Conservation (phyloP, 1,140 invertebrate genomes). For the Copidosoma floridanum region DNA sequence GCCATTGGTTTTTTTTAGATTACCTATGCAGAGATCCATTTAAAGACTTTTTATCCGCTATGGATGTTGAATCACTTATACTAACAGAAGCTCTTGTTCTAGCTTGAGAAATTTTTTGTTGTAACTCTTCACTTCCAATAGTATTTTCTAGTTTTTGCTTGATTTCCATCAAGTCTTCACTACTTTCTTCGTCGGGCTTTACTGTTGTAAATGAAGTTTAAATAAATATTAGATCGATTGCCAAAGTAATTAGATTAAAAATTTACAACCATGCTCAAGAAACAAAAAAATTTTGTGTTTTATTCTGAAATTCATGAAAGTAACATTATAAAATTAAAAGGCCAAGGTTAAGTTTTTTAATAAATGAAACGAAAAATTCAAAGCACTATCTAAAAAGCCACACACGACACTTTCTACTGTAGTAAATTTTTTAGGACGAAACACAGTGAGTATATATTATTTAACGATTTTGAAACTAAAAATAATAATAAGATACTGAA, state of each 20-base stretch:
- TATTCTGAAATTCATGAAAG: not conserved
- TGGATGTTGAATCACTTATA: conserved; percentile 62
- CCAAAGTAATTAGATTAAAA: conserved; percentile 4
- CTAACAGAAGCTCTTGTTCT: conserved; percentile 62
- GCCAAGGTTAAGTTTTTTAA: not conserved
- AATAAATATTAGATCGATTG: too few species aligned
- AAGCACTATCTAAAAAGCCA: conserved; percentile 12
- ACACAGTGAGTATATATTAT: conserved; percentile 5
- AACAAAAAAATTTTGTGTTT: conserved; percentile 16
- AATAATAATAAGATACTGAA: conserved; percentile 13
- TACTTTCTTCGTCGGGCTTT: conserved; percentile 45
- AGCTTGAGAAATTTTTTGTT: conserved; percentile 64
- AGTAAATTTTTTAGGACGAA: not conserved
- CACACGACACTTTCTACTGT: not conserved
- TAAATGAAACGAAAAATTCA: not conserved
- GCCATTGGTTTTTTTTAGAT: conserved; percentile 1
- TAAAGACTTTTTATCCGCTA: conserved; percentile 44
- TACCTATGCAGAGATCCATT: conserved; percentile 55
- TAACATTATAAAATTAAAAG: not conserved
- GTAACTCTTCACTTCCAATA: conserved; percentile 64
- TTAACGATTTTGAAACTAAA: not conserved
- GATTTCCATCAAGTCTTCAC: conserved; percentile 69
- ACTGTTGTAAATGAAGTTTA: conserved; percentile 38
- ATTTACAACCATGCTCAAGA: conserved; percentile 16
- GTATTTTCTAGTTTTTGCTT: conserved; percentile 72